Base-by-base conservation (phyloP, 30 jellyfish, hydroid and myxozoan genomes). In the Aurelia aurita region DNA sequence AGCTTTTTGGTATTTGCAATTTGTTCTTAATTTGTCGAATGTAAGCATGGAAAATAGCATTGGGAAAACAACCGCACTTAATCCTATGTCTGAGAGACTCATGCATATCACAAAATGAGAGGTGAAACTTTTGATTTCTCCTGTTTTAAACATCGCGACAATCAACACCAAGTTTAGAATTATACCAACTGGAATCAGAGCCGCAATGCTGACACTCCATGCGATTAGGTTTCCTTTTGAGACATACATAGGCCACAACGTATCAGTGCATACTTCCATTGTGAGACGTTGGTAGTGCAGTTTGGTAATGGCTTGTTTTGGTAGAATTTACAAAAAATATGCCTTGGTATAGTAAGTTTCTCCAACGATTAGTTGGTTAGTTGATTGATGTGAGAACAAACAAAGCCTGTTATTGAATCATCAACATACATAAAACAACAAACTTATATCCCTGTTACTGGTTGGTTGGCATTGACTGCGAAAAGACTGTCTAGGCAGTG, bases 221-320 rank as follows among this genome's bases (percentile, higher is more conserved):
- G 82, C 74, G 3, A 68, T 14, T 47, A 83, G 22, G 73, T 69
- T 57, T 20, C 45, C 74, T 23, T 43, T 61, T n/a, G 93, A 47
- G 2, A 83, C 93, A 35, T 83, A 72, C 10, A 83, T 23, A 1
- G 93, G 93, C 93, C 93, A 83, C 87, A 83, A 57, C 26, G 87
- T 69, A 14, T 39, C 86, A 7, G 45, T 25, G 73, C 93, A 81
- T 3, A 66, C 34, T 49, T 19, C 69, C 87, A 75, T 75, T 6
- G 16, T 39, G 16, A 39, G 51, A 39, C 15, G 51, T 39, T 39
- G 51, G 51, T 39, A 39, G 13, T 15, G 14, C n/a, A n/a, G n/a
- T n/a, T n/a, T n/a, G n/a, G n/a, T n/a, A n/a, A n/a, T n/a, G n/a
- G n/a, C n/a, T n/a, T n/a, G n/a, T n/a, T n/a, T n/a, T n/a, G n/a